These are phyloP conservation scores for Panulirus ornatus DNA, from an alignment of 1,140 invertebrate species.

Conservation along the genomic window DNA sequence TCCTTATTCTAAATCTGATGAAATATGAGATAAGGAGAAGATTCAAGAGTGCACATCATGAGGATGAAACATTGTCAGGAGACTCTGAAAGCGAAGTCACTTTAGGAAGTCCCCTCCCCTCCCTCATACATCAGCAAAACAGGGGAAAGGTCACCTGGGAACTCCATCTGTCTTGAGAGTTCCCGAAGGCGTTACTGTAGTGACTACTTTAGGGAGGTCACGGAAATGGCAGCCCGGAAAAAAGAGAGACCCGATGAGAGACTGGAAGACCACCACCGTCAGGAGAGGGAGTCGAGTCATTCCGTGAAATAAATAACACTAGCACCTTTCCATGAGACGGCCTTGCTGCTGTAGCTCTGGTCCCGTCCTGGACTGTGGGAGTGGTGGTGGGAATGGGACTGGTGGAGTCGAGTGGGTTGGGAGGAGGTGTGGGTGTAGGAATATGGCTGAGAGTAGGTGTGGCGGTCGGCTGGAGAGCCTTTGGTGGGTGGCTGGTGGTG, in stretches of 20 bases:
- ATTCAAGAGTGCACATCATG: too few relatives aligned
- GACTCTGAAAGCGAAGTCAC: too few relatives aligned
- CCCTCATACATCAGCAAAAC: too few relatives aligned
- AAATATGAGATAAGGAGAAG: too few relatives aligned
- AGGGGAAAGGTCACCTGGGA: too few relatives aligned
- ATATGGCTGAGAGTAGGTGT: slow-evolving; percentile 56
- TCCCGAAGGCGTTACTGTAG: too few relatives aligned
- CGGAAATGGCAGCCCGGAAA: neutral
- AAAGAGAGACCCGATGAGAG: neutral
- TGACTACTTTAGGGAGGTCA: too few relatives aligned
- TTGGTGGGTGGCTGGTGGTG: slow-evolving; percentile 43
- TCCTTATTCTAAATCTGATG: too few relatives aligned
- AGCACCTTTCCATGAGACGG: slow-evolving; percentile 88
- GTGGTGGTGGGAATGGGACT: slow-evolving; percentile 58
- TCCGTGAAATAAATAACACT: slow-evolving; percentile 65
- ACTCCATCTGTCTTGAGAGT: too few relatives aligned
- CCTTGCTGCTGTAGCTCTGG: slow-evolving; percentile 78
- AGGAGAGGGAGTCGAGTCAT: slow-evolving; percentile 18
- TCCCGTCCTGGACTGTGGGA: slow-evolving; percentile 64
- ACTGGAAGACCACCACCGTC: slow-evolving; percentile 36
- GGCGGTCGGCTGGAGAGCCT: slow-evolving; percentile 30
- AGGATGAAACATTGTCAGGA: too few relatives aligned
- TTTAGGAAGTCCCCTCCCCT: too few relatives aligned
- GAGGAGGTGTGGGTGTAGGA: slow-evolving; percentile 55
- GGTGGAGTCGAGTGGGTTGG: slow-evolving; percentile 52